Evolutionary conservation across 2,888 invertebrate species (phyloP).

Genomic region (Anticlea derivata): DNA sequence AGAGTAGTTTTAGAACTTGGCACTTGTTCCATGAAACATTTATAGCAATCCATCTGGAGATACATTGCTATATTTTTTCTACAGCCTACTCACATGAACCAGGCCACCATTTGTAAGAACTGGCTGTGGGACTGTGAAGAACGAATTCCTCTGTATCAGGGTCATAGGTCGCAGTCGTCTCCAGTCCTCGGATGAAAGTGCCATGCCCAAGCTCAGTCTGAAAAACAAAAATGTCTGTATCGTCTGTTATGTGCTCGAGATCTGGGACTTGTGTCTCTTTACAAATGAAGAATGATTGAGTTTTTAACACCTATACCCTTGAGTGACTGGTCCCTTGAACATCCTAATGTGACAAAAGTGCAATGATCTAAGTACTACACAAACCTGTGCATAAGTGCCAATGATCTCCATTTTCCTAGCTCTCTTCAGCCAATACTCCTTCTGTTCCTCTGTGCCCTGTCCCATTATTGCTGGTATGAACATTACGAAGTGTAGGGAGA

Average conservation of each 20-base stretch:
- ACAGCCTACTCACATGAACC: conserved; percentile 89
- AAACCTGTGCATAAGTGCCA: conserved; percentile 97
- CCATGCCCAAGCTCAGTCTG: conserved; percentile 98
- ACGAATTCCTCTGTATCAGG: conserved; percentile 92
- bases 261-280: no score
- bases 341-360: no score
- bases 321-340: no score
- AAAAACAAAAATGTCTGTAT: conserved; percentile 30
- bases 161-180: conserved; percentile 97
- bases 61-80: no score
- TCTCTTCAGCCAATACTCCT: conserved; percentile 91
- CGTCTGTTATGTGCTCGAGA: no score
- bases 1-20: no score
- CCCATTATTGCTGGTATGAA: conserved; percentile 94
- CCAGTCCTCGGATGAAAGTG: conserved; percentile 95
- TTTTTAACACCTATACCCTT: no score
- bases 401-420: conserved; percentile 92
- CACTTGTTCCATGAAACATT: no score
- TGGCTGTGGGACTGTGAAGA: conserved; percentile 92
- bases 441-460: conserved; percentile 94
- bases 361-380: no score
- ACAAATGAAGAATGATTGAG: no score
- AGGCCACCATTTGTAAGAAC: conserved; percentile 98
- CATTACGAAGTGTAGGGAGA: conserved; percentile 93
- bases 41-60: no score